These are phyloP conservation scores for Amazona ochrocephala DNA, from an alignment of 2,797 vertebrate genomes.

Conservation along the genomic window DNA sequence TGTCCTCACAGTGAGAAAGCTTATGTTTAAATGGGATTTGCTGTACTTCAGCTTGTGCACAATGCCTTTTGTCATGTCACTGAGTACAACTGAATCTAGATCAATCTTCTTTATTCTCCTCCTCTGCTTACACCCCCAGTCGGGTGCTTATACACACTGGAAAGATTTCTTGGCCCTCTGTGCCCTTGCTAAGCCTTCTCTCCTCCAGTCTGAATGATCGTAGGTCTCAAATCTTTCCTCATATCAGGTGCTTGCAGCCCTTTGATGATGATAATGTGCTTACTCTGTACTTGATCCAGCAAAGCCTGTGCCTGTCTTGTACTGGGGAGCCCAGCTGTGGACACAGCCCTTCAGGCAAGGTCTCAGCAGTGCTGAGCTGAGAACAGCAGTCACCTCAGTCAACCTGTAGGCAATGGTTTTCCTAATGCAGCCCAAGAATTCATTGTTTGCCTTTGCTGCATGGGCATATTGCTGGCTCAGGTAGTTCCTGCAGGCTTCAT, in stretches of 20 bases:
- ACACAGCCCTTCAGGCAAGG: background rate
- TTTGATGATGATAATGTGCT: background rate
- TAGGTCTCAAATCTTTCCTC: background rate
- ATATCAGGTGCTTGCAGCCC: background rate
- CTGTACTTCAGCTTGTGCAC: background rate
- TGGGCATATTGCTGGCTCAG: background rate
- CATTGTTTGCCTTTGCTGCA: background rate
- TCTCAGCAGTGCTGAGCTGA: background rate
- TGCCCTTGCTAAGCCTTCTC: background rate
- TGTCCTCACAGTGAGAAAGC: accelerated
- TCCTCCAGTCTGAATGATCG: background rate
- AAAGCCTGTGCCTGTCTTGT: background rate
- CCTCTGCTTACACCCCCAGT: accelerated
- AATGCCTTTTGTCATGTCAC: background rate
- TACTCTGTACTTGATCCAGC: background rate
- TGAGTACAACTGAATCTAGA: background rate
- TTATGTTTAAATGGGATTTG: background rate
- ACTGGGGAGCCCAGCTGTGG: background rate
- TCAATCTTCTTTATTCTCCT: background rate
- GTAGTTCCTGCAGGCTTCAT: background rate
- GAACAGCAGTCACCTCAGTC: background rate
- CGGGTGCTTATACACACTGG: background rate
- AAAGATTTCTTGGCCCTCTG: background rate
- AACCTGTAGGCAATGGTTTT: background rate
- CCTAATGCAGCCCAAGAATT: background rate